phyloP scores from a whole-genome alignment of 2,888 invertebrate genomes.

The Tubiluchus corallicola region DNA sequence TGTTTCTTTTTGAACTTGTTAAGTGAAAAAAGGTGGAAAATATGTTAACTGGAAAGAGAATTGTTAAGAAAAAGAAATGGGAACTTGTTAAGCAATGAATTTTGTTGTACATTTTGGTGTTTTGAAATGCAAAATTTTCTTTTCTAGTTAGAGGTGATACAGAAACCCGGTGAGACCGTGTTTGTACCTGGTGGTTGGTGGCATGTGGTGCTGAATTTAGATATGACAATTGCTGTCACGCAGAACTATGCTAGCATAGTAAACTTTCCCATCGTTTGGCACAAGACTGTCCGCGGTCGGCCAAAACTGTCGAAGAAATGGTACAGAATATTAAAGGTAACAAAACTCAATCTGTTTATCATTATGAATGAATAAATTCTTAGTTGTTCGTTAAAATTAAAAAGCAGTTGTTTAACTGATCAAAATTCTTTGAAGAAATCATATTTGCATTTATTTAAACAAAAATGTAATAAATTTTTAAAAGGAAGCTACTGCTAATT shows the following conservation, averaged over 20 bases:
- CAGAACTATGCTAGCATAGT: conserved; percentile 85
- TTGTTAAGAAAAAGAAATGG: too few relatives aligned
- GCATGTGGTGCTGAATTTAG: conserved; percentile 96
- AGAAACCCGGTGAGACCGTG: conserved; percentile 88
- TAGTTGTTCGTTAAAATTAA: too few relatives aligned
- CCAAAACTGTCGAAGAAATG: conserved; percentile 90
- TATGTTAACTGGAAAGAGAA: too few relatives aligned
- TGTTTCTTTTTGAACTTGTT: too few relatives aligned
- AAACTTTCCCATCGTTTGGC: conserved; percentile 95
- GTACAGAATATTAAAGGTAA: conserved; percentile 39
- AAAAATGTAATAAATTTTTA: too few relatives aligned
- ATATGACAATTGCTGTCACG: conserved; percentile 88
- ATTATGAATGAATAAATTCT: conserved; percentile 5
- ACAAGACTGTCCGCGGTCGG: conserved; percentile 82
- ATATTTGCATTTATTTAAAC: conserved; percentile 2
- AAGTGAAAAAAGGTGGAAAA: too few relatives aligned
- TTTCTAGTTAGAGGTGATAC: conserved; percentile 67
- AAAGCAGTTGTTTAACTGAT: too few relatives aligned
- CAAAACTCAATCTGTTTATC: conserved; percentile 6
- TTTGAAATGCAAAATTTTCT: too few relatives aligned
- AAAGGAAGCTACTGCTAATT: too few relatives aligned
- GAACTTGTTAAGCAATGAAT: too few relatives aligned
- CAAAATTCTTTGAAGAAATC: conserved; percentile 7
- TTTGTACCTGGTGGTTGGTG: conserved; percentile 99
- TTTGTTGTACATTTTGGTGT: too few relatives aligned